These are phyloP conservation scores for Egretta garzetta DNA, from an alignment of 2,113 vertebrate species.

Conservation along the genomic window DNA sequence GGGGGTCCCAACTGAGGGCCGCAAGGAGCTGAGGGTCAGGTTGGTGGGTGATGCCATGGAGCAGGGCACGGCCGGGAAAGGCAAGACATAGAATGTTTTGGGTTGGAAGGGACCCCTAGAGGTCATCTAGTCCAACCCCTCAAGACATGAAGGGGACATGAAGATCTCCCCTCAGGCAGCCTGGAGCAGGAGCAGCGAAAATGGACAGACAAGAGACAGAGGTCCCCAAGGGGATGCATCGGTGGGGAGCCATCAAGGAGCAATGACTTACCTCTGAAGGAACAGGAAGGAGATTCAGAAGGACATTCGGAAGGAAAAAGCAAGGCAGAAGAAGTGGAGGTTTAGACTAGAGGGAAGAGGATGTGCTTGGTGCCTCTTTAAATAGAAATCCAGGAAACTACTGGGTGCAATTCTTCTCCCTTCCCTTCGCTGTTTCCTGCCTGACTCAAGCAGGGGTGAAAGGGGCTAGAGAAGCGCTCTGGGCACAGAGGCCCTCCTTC, in stretches of 20 bases:
- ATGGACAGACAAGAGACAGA: not conserved
- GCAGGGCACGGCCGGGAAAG: not conserved
- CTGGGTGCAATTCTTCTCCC: not conserved
- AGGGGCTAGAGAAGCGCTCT: not conserved
- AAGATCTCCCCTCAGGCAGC: not conserved
- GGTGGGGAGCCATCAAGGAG: not conserved
- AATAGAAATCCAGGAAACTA: conserved; percentile 40
- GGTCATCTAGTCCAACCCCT: no score
- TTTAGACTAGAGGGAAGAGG: conserved; percentile 6
- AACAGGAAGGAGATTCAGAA: not conserved
- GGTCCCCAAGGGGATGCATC: not conserved
- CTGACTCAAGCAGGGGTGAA: not conserved
- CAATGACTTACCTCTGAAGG: not conserved
- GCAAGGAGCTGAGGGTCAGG: not conserved
- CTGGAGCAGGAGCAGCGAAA: not conserved
- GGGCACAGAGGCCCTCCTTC: not conserved
- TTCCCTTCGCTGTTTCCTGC: not conserved
- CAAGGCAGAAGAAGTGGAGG: not conserved
- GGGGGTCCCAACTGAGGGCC: accelerated
- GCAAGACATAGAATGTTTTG: not conserved
- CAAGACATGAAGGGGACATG: no score
- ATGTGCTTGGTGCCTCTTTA: conserved; percentile 19
- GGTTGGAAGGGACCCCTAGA: no score
- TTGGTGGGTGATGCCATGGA: not conserved
- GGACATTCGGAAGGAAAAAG: not conserved